Evolutionary conservation across 2,113 vertebrate species (phyloP), one percentile per base, ranked within the genome.

Genomic region (Fulmarus glacialis): DNA sequence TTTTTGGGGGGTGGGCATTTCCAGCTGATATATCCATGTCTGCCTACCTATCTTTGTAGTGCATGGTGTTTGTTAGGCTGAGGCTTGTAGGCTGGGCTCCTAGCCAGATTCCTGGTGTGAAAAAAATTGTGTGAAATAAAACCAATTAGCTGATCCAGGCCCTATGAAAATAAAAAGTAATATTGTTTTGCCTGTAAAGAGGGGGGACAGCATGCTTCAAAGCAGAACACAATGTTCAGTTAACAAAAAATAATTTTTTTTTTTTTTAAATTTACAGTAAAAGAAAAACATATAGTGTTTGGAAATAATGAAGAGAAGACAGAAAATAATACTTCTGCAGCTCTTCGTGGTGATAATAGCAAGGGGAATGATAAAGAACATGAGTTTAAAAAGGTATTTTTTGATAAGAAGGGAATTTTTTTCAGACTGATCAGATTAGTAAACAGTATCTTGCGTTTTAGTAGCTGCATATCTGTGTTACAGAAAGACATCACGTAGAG

Each of bases 371-470:
- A 98, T 23, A 98, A 98, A 97, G 98, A 98, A 96, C 97, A 98
- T 77, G 98, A 98, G 34, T 99, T 99, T 98, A 98, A 98, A 96
- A 98, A 98, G 98, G 99, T 99, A 96, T 90, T 87, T 82, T 77
- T 30, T 86, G 30, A 68, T 71, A 86, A 89, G 50, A 82, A 50
- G 24, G 24, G 21, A 34, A 8, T 59, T 64, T 48, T 59, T 92
- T 92, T 79, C 52, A 53, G 16, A 30, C 13, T 0, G 0, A 38
- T 72, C 50, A 15, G 20, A 48, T 86, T 83, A 75, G 8, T 88
- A 55, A 81, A 81, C 9, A 62, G 20, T 34, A 42, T 42, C 17
- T 68, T 82, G 18, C 68, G 16, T 82, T 94, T 58, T 59, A 11
- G 12, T 85, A 72, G 32, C 8, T 64, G 32, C 13, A 11, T 82